Base-by-base conservation (phyloP, 1,140 invertebrate species). In the Drosophila prosaltans region DNA sequence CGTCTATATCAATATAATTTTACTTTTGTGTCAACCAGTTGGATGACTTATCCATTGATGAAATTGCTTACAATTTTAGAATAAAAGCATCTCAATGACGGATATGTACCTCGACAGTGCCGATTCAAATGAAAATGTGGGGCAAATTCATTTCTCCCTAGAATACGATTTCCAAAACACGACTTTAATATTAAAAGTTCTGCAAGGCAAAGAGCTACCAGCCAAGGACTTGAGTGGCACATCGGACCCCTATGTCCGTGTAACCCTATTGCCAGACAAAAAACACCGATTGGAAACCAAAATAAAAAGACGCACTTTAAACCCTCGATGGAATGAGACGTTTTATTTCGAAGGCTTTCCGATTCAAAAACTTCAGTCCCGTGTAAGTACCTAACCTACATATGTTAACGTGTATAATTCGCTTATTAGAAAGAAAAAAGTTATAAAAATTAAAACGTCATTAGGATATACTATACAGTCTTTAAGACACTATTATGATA, bases 261-360 rank as follows among this genome's bases (percentile, higher is more conserved):
- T 99, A 0, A 98, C 98, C 10, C 93, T 99, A 6, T 94, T 99
- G 8, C 98, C 98, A 2, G 98, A 99, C 93, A 99, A 99, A 93
- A 98, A 98, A 91, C 97, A 98, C 85, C 95, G 97, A n/a, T 94
- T 99, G 63, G 97, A 98, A 93, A 99, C 98, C 0, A 99, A 99
- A 94, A 98, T 99, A 81, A 99, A 99, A 93, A 94, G 98, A 80
- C 94, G 97, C 78, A 99, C 98, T 11, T 93, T 99, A 11, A 99
- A 99, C 93, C 98, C 98, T 1, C 94, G 97, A 76, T 99, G 98
- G 98, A 98, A 99, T 93, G 98, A 99, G 93, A 99, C 98, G 26
- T 98, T 99, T 92, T 98, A 98, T 83, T 99, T 99, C 93, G 98
- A 99, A 95, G 98, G 97, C 78, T 98, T 98, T 91, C 97, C 97